phyloP scores from a whole-genome alignment of 2,113 vertebrate genomes.

The Platichthys stellatus region DNA sequence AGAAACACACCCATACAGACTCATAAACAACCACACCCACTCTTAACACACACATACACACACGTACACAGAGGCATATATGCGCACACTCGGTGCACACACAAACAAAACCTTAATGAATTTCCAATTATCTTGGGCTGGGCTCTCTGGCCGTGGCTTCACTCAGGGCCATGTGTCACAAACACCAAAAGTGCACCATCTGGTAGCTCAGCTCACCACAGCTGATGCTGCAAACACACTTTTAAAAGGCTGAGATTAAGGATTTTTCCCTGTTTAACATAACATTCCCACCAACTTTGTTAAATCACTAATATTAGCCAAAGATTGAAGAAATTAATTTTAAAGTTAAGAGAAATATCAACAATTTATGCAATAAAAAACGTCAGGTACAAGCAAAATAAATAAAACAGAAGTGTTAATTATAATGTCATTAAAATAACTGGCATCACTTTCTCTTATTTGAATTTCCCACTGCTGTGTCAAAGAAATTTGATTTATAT shows the following conservation, averaged over 20 bases:
- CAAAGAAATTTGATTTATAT: not conserved
- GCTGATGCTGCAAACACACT: constrained; percentile 51
- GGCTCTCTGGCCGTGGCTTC: constrained; percentile 69
- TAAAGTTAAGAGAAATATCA: not conserved
- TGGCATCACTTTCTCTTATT: not conserved
- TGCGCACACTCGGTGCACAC: constrained; percentile 35
- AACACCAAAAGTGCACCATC: constrained; percentile 81
- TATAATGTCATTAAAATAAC: not conserved
- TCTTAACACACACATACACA: constrained; percentile 42
- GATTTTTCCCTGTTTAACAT: not conserved
- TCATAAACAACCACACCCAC: constrained; percentile 62
- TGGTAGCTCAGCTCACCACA: constrained; percentile 61
- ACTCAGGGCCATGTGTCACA: constrained; percentile 75
- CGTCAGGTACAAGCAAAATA: not conserved
- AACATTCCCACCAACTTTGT: not conserved
- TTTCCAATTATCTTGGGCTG: constrained; percentile 83
- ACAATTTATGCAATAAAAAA: not conserved
- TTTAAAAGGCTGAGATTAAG: constrained; percentile 6
- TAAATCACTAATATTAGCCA: not conserved
- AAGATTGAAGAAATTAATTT: not conserved
- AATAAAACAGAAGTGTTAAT: not conserved
- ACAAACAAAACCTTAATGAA: constrained; percentile 81
- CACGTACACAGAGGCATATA: constrained; percentile 21
- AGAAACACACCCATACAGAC: constrained; percentile 66
- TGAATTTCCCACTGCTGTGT: not conserved